Conservation (phyloP, 92 coral and sea anemone genomes). For the Porites cylindrica region DNA sequence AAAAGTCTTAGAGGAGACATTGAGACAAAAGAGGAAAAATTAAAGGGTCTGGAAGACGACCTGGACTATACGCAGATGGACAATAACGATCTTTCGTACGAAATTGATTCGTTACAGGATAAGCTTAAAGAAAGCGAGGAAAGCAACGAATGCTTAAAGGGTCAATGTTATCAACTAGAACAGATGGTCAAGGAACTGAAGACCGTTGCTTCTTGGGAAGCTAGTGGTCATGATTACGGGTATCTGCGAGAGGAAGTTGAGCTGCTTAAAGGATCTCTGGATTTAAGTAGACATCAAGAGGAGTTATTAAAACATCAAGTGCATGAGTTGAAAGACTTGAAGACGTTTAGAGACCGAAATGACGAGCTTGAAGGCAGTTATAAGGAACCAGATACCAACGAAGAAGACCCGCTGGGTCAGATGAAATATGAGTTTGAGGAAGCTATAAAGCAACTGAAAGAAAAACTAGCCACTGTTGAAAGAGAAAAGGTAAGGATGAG, state of each 20-base stretch:
- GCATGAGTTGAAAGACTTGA: not conserved
- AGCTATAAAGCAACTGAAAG: not conserved
- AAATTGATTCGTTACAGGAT: slow-evolving; percentile 17
- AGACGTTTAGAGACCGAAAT: not conserved
- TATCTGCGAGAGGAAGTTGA: slow-evolving; percentile 32
- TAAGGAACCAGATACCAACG: not conserved
- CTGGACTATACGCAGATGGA: slow-evolving; percentile 6
- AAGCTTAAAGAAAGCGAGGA: not conserved
- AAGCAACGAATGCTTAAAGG: not conserved
- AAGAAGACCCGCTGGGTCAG: not conserved
- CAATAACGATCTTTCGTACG: slow-evolving; percentile 1
- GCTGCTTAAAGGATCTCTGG: slow-evolving; percentile 20
- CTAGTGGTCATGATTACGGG: not conserved
- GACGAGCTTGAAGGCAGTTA: not conserved
- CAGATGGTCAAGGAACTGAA: not conserved
- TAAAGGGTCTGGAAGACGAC: not conserved
- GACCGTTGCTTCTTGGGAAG: not conserved
- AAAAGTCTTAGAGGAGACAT: slow-evolving; percentile 19
- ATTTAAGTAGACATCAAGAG: not conserved
- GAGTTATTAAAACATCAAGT: not conserved
- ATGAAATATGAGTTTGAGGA: not conserved
- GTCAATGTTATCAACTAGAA: not conserved
- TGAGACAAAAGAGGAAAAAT: slow-evolving; percentile 15
- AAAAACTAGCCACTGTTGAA: not conserved
- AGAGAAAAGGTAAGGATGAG: not conserved